phyloP scores from a whole-genome alignment of 2,113 vertebrate genomes.

The Centropristis striata region DNA sequence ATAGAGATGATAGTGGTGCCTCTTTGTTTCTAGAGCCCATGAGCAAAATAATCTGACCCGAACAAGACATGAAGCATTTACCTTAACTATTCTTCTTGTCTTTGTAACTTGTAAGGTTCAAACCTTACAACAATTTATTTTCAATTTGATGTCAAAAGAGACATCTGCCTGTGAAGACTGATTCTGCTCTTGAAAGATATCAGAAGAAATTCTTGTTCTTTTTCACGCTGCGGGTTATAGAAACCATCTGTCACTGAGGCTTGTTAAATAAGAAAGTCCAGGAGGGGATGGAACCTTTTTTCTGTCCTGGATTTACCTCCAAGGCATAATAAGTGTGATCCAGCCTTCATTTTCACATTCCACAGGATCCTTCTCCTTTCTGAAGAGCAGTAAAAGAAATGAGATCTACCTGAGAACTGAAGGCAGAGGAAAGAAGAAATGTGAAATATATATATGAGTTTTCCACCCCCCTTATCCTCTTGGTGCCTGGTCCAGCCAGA shows the following conservation, averaged over 20 bases:
- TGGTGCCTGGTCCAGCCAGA: not conserved
- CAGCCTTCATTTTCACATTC: conserved; percentile 43
- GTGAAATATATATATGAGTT: not conserved
- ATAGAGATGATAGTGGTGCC: too few species aligned
- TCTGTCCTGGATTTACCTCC: conserved; percentile 36
- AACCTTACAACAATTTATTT: not conserved
- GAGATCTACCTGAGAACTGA: not conserved
- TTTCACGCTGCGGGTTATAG: conserved; percentile 20
- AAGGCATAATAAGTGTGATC: not conserved
- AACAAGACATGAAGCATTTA: not conserved
- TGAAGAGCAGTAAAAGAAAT: not conserved
- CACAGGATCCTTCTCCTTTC: not conserved
- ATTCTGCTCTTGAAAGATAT: not conserved
- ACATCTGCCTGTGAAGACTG: conserved; percentile 1
- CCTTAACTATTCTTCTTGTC: not conserved
- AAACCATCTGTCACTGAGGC: conserved; percentile 60
- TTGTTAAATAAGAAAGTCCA: conserved; percentile 38
- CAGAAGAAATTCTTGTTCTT: conserved; percentile 16
- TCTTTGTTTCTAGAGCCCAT: too few species aligned
- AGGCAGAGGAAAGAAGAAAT: conserved; percentile 15
- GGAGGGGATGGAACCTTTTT: conserved; percentile 19
- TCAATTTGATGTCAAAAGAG: conserved; percentile 13
- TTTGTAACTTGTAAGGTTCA: not conserved
- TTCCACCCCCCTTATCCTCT: conserved; percentile 15
- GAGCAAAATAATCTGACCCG: not conserved